Base-by-base conservation (phyloP, 2,113 vertebrate species). In the Dinomys branickii region DNA sequence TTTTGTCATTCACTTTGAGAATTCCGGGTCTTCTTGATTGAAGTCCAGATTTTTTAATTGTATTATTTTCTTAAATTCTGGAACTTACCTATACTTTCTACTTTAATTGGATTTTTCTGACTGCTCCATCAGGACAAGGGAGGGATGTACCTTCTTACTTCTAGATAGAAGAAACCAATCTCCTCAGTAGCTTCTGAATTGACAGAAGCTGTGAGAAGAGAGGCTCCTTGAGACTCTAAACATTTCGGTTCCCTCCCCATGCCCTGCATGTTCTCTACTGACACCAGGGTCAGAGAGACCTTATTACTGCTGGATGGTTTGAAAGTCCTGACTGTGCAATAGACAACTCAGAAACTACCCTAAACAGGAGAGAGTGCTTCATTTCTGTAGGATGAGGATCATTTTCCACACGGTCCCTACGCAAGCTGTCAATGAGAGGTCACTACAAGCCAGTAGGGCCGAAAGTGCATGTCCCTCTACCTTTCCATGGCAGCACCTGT, bases 351-450 rank as follows among this genome's bases (percentile, higher is more conserved):
- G 81, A 78, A 28, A 85, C 24, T 56, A 22, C 2, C 5, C 1
- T 16, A 22, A 17, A 11, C 7, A 11, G 3, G 41, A 78, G 4
- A 0, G 8, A 1, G 69, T 52, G 6, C 19, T 9, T 56, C 33
- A 2, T 61, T 30, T 71, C 20, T 52, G 12, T 24, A 26, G 12
- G 81, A 52, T 17, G 5, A 61, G 22, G 0, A 1, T 59, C 35
- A 11, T 26, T 91, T 16, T 77, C 28, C n/a, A 20, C 24, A 3
- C 11, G 26, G 33, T 61, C 54, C 59, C 35, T 56, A 22, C 4
- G 24, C 28, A 61, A 56, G 52, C 8, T 26, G 56, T 9, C 11
- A 16, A 20, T 61, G 2, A 63, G 33, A 83, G 19, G 30, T 47
- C 16, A 77, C 4, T 54, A 67, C 7, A 47, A 30, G 28, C 16